Evolutionary conservation across 2,113 vertebrate species (phyloP).

Genomic region (Melierax canorus): DNA sequence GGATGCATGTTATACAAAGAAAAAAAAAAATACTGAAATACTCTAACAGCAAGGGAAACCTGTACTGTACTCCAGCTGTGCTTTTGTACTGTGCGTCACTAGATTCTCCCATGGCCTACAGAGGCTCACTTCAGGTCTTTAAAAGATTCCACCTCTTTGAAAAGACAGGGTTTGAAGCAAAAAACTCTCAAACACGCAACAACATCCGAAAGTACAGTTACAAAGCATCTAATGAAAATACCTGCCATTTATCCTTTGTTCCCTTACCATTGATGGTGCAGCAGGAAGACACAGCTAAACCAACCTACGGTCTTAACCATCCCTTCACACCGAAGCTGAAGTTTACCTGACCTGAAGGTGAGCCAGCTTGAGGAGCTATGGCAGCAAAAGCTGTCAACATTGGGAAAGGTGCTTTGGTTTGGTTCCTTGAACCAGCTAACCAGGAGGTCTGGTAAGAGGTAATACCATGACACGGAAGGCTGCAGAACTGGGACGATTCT

Average conservation of each 20-base stretch:
- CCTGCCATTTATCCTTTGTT: background rate
- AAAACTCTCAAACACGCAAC: background rate
- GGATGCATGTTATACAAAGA: background rate
- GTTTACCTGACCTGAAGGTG: accelerated
- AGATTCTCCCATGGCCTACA: background rate
- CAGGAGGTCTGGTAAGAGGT: background rate
- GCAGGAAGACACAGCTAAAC: background rate
- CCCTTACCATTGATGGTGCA: accelerated
- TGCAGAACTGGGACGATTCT: background rate
- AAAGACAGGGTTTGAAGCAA: background rate
- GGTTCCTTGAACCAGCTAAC: background rate
- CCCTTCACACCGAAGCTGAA: background rate
- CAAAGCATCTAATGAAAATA: background rate
- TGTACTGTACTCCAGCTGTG: background rate
- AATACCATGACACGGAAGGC: background rate
- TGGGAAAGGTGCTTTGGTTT: background rate
- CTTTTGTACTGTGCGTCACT: background rate
- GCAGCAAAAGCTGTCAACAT: background rate
- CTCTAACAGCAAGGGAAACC: background rate
- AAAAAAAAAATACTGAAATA: background rate
- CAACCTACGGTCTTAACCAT: background rate
- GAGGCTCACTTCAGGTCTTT: background rate
- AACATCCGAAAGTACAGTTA: background rate
- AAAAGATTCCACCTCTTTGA: background rate
- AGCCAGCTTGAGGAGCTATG: accelerated